Conservation (phyloP, 2,113 vertebrate genomes). For the Bostrychus sinensis region DNA sequence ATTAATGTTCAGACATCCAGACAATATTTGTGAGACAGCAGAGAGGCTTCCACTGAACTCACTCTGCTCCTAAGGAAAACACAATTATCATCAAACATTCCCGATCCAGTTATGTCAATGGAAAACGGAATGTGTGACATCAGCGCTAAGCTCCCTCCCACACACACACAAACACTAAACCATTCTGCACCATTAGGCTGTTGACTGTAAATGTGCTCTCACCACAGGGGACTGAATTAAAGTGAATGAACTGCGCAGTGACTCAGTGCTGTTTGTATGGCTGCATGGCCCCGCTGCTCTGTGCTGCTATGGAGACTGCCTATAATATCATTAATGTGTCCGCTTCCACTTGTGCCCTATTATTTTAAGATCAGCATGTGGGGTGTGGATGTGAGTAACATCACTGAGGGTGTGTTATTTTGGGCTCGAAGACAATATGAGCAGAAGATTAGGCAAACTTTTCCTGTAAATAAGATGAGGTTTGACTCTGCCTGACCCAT, state of each 20-base stretch:
- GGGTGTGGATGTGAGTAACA: slow-evolving; percentile 36
- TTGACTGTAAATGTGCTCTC: slow-evolving; percentile 44
- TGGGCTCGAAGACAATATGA: slow-evolving; percentile 54
- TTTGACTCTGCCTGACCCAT: slow-evolving; percentile 42
- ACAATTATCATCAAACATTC: slow-evolving; percentile 69
- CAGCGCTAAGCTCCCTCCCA: slow-evolving; percentile 46
- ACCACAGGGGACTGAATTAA: slow-evolving; percentile 40
- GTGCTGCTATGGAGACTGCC: slow-evolving; percentile 60
- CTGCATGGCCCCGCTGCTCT: slow-evolving; percentile 44
- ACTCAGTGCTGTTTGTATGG: slow-evolving; percentile 71
- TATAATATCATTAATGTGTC: slow-evolving; percentile 72
- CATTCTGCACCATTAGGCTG: slow-evolving; percentile 58
- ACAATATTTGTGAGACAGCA: neutral
- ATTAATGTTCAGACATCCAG: too few relatives aligned
- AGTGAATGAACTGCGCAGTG: slow-evolving; percentile 56
- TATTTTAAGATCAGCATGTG: slow-evolving; percentile 59
- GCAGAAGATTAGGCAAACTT: slow-evolving; percentile 67
- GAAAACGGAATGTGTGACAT: slow-evolving; percentile 74
- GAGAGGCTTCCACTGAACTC: slow-evolving; percentile 14
- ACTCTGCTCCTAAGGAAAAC: slow-evolving; percentile 57
- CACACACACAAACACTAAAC: slow-evolving; percentile 37
- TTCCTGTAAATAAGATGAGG: slow-evolving; percentile 56
- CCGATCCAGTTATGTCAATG: slow-evolving; percentile 66
- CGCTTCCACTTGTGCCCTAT: slow-evolving; percentile 69
- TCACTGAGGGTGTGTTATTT: slow-evolving; percentile 58